Evolutionary conservation across 2,113 vertebrate genomes (phyloP).

Genomic region (Ptilorrhoa leucosticta): DNA sequence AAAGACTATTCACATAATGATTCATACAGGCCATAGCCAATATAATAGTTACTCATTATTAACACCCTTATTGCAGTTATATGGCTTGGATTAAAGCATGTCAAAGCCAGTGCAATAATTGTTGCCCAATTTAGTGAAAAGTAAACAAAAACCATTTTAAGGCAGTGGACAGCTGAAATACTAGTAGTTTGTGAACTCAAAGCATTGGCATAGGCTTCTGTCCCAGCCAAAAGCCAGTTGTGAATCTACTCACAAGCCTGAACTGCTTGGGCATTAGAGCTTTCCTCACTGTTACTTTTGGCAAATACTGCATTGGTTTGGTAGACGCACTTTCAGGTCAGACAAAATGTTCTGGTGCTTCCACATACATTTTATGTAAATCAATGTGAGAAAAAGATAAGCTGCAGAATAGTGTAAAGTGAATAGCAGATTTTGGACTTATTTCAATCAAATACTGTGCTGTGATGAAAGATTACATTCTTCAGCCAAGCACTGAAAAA

Average conservation of each 20-base stretch:
- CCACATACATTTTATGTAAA: neutral
- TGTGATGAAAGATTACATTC: neutral
- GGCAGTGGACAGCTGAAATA: neutral
- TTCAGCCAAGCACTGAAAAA: neutral
- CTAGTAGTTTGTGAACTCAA: neutral
- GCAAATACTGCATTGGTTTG: neutral
- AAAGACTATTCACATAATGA: neutral
- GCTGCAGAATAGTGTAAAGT: neutral
- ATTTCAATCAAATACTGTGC: neutral
- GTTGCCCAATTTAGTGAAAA: neutral
- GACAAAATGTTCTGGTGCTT: neutral
- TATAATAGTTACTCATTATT: neutral
- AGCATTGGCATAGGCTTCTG: neutral
- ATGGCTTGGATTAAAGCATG: neutral
- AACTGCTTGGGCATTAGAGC: neutral
- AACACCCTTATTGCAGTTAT: neutral
- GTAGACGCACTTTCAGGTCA: neutral
- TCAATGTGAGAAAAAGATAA: neutral
- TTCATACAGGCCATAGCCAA: neutral
- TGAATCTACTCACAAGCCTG: neutral
- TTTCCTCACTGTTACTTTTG: neutral
- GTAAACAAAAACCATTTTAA: neutral
- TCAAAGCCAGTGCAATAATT: neutral
- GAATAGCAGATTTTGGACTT: neutral
- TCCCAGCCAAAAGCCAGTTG: neutral